Conservation (phyloP, 2,797 vertebrate genomes). For the Triplophysa yarkandensis region DNA sequence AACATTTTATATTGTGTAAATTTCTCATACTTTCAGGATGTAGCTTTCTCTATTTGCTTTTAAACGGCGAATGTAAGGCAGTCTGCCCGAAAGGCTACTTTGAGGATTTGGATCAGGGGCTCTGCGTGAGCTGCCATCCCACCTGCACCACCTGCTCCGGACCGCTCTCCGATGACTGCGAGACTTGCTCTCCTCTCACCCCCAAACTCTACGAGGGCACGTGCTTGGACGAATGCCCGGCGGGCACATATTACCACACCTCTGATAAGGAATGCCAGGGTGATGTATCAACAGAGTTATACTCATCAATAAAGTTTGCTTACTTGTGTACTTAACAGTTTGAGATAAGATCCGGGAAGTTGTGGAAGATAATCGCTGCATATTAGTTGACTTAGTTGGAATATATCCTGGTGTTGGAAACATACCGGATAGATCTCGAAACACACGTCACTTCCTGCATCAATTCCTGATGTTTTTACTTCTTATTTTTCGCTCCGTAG, state of each 20-base stretch:
- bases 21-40: conserved; percentile 68
- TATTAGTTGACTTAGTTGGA: too few relatives aligned
- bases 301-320: background rate
- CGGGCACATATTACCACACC: conserved; percentile 74
- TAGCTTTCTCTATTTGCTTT: conserved; percentile 81
- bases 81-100: conserved; percentile 79
- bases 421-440: too few relatives aligned
- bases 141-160: conserved; percentile 79
- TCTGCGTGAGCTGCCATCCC: conserved; percentile 74
- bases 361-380: too few relatives aligned
- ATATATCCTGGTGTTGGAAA: too few relatives aligned
- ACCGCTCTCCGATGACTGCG: conserved; percentile 75
- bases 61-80: conserved; percentile 77
- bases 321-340: too few relatives aligned
- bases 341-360: background rate
- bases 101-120: conserved; percentile 80
- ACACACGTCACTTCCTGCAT: too few relatives aligned
- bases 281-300: conserved; percentile 49
- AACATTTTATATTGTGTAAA: too few relatives aligned
- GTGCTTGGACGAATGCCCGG: conserved; percentile 74
- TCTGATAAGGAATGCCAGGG: conserved; percentile 78
- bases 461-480: background rate
- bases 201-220: conserved; percentile 78
- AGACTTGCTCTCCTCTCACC: conserved; percentile 70
- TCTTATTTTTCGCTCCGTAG: conserved; percentile 56